Evolutionary conservation across 2,888 invertebrate species (phyloP).

Genomic region (Caenorhabditis becei): DNA sequence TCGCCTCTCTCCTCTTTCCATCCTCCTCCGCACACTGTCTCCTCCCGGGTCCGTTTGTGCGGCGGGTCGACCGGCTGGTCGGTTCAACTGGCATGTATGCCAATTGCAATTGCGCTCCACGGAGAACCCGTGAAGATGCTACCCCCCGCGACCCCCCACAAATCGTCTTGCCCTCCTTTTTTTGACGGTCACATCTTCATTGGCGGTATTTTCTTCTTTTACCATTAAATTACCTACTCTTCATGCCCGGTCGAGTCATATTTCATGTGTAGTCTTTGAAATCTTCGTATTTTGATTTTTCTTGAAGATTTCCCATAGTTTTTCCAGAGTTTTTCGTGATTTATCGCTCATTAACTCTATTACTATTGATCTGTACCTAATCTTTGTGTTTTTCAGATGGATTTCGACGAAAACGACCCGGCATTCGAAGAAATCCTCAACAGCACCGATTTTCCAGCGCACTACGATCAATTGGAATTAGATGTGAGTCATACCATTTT

Average conservation of each 20-base stretch:
- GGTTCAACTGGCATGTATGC: background rate
- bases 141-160: background rate
- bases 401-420: constrained; percentile 19
- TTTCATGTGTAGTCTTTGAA: too few species aligned
- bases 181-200: constrained; percentile 38
- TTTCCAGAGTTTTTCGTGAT: background rate
- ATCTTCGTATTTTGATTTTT: too few species aligned
- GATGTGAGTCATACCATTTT: constrained; percentile 23
- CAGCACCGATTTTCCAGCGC: constrained; percentile 16
- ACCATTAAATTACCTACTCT: background rate
- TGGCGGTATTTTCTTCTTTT: constrained; percentile 18
- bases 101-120: constrained; percentile 15
- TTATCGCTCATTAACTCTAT: background rate
- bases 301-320: too few species aligned
- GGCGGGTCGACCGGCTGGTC: background rate
- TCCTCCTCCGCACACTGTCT: constrained; percentile 3
- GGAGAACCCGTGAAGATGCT: constrained; percentile 1
- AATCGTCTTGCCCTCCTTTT: constrained; percentile 48
- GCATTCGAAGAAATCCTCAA: constrained; percentile 18
- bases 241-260: background rate
- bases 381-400: constrained; percentile 41
- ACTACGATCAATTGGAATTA: constrained; percentile 41
- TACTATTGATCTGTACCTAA: too few species aligned
- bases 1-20: background rate
- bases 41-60: background rate